Base-by-base conservation (phyloP, 1,140 invertebrate genomes). In the Apocrypta bakeri region DNA sequence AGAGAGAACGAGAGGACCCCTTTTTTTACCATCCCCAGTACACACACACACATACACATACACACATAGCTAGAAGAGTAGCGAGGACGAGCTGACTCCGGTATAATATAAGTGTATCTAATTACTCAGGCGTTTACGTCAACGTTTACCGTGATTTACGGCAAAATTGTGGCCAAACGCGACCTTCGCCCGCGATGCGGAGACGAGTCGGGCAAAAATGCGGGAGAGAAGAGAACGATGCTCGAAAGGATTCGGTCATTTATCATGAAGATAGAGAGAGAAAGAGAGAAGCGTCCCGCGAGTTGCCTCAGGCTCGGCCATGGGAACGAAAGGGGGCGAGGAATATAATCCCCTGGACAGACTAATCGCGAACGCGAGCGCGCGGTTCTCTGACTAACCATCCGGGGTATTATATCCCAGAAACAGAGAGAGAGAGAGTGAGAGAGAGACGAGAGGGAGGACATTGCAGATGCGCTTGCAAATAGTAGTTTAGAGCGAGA, bases 101-200 rank as follows among this genome's bases (percentile, higher is more conserved):
- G 78, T 24, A 78, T 75, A 64, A 83, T 80, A 78, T 80, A 80
- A 91, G 90, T 91, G 87, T 91, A 91, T 92, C 90, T 92, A 92
- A 91, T 92, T 92, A 92, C 88, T 87, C 85, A 88, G 88, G 87
- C 88, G 89, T 92, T 92, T 90, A 91, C 90, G 90, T 92, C 90
- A 91, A 91, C 90, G 86, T 91, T 92, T 91, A 88, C 89, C 81
- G 85, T 92, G 91, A 92, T 92, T 92, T 92, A 92, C 90, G 88
- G 83, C 89, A 86, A 91, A 91, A 92, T 92, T 91, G 90, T 90
- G 83, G 86, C 88, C 86, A 84, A 86, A 66, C 73, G 85, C 88
- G 90, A 92, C 91, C 90, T 91, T 92, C 88, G 90, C 83, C 85
- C 87, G 81, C 84, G 83, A 85, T 81, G 85, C 72, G 72, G 85